Evolutionary conservation across 2,797 vertebrate genomes (phyloP), one percentile per base, ranked within the genome.

Genomic region (Alosa sapidissima): DNA sequence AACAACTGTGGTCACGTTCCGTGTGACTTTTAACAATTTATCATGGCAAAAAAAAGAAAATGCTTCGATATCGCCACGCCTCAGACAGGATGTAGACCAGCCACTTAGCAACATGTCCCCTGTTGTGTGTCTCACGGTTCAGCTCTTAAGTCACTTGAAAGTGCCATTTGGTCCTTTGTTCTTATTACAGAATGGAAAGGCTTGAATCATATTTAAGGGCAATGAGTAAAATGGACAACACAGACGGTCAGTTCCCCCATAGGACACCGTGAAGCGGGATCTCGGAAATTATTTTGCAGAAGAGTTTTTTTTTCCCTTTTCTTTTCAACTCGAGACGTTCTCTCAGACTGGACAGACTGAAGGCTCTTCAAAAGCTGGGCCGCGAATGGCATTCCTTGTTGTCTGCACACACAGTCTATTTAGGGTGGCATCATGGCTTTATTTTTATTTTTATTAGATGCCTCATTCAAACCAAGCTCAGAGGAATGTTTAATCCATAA

Each of bases 1-100:
- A 94, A 92, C 87, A 89, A 89, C 85, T 93, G 94, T 65, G 93
- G 93, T 92, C 92, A 90, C 90, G 90, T 83, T 90, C 91, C 92
- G 90, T 81, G 91, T 85, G 87, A 92, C 89, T 91, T 91, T 94
- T 94, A 93, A 94, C 92, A 91, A 92, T 47, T 36, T 78, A 78
- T 78, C 41, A 78, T 19, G 41, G 16, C 72, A 0, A 45, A 78
- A 47, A 41, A 41, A 72, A 72, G 36, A 93, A 91, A 91, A 81
- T 9, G 81, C 92, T 91, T 88, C 89, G 91, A 85, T 93, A 93
- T 92, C 88, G 90, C 78, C 89, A 93, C 89, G 89, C 91, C 89
- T 90, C 93, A 90, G 88, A 91, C 90, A 91, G 91, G 92, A 94
- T 91, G 90, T 89, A 89, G 90, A 91, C 81, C 87, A 52, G 89